Conservation (phyloP, 2,797 vertebrate genomes). For the Leucoraja ocellata region DNA sequence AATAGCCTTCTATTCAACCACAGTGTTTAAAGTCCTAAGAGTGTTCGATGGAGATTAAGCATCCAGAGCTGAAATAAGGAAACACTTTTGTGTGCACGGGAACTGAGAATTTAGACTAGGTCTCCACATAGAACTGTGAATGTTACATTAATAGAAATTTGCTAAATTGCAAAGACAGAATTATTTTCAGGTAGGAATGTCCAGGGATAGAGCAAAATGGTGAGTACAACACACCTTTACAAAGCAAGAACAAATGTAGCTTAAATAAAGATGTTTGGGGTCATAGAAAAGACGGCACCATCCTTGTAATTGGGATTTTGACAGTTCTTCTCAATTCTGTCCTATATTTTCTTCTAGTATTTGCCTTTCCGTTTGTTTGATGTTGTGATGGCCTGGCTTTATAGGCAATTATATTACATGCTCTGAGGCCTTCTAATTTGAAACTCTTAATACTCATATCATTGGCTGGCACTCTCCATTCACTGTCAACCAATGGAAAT, state of each 20-base stretch:
- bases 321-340: not conserved
- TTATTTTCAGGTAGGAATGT: not conserved
- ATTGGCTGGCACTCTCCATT: not conserved
- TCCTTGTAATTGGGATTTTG: not conserved
- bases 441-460: not conserved
- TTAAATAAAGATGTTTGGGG: not conserved
- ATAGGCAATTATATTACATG: not conserved
- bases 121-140: not conserved
- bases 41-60: not conserved
- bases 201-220: not conserved
- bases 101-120: not conserved
- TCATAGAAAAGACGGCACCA: not conserved
- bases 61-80: not conserved
- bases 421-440: not conserved
- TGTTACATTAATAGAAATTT: not conserved
- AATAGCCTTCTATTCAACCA: not conserved
- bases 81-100: not conserved
- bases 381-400: not conserved
- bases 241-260: not conserved
- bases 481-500: not conserved
- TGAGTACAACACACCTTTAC: not conserved
- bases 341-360: not conserved
- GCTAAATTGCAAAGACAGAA: too few relatives aligned
- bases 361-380: not conserved
- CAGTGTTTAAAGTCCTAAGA: not conserved